Evolutionary conservation across 2,113 vertebrate genomes (phyloP).

Genomic region (Choloepus hoffmanni): DNA sequence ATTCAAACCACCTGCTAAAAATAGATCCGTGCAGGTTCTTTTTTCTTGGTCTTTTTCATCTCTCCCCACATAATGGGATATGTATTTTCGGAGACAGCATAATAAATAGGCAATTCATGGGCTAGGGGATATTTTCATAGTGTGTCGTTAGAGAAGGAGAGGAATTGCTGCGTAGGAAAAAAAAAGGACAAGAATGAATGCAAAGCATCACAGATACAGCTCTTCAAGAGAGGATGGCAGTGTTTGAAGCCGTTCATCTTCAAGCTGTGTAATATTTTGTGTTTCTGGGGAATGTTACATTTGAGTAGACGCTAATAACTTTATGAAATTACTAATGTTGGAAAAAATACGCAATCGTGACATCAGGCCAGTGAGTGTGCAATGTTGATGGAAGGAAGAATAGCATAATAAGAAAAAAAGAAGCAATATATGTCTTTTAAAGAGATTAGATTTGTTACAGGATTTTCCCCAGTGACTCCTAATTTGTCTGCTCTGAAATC

Average conservation of each 20-base stretch:
- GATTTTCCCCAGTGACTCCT: slow-evolving; percentile 9
- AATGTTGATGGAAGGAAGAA: slow-evolving; percentile 14
- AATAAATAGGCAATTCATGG: slow-evolving; percentile 63
- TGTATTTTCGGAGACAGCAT: slow-evolving; percentile 18
- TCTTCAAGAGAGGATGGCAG: not conserved
- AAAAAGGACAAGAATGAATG: rapidly evolving
- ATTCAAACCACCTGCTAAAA: slow-evolving; percentile 82
- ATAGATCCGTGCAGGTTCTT: slow-evolving; percentile 25
- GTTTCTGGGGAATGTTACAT: slow-evolving; percentile 33
- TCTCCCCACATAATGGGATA: not conserved
- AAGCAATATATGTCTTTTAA: slow-evolving; percentile 32
- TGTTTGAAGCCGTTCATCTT: slow-evolving; percentile 38
- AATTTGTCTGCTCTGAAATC: slow-evolving; percentile 66
- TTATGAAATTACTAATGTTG: slow-evolving; percentile 71
- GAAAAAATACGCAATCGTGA: slow-evolving; percentile 72
- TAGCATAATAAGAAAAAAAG: slow-evolving; percentile 4
- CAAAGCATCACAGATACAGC: slow-evolving; percentile 37
- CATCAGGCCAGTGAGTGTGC: slow-evolving; percentile 27
- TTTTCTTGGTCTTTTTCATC: slow-evolving; percentile 21
- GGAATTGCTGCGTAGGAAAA: not conserved
- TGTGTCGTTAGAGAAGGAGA: not conserved
- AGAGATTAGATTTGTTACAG: not conserved
- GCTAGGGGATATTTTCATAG: not conserved
- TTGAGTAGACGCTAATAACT: slow-evolving; percentile 60
- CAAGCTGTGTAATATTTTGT: slow-evolving; percentile 15